Evolutionary conservation across 2,797 vertebrate genomes (phyloP).

Genomic region (Catamblyrhynchus diadema): DNA sequence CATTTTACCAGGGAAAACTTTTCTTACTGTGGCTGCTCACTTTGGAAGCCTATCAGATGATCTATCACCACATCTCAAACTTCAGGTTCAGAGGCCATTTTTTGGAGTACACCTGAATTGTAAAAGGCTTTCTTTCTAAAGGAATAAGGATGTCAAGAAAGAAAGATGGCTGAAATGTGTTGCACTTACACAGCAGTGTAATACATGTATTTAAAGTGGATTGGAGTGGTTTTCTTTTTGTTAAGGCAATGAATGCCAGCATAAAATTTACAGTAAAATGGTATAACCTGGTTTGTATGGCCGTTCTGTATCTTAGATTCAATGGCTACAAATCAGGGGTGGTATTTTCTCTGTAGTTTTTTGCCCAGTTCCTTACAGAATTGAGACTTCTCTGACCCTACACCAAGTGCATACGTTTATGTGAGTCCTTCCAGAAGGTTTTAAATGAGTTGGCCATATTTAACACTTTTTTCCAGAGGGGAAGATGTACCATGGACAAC

Average conservation of each 20-base stretch:
- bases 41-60: neutral
- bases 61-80: neutral
- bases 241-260: neutral
- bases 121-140: neutral
- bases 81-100: neutral
- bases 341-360: neutral
- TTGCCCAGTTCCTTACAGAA: neutral
- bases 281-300: neutral
- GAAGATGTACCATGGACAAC: neutral
- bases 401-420: neutral
- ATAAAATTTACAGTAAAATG: neutral
- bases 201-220: neutral
- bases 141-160: neutral
- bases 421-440: neutral
- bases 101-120: neutral
- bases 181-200: neutral
- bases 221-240: neutral
- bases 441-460: neutral
- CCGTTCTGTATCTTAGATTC: neutral
- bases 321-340: neutral
- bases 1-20: neutral
- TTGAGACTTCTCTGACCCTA: neutral
- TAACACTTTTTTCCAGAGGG: neutral
- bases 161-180: neutral
- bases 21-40: neutral